Evolutionary conservation across 2,113 vertebrate species (phyloP).

Genomic region (Myanophis thanlyinensis): DNA sequence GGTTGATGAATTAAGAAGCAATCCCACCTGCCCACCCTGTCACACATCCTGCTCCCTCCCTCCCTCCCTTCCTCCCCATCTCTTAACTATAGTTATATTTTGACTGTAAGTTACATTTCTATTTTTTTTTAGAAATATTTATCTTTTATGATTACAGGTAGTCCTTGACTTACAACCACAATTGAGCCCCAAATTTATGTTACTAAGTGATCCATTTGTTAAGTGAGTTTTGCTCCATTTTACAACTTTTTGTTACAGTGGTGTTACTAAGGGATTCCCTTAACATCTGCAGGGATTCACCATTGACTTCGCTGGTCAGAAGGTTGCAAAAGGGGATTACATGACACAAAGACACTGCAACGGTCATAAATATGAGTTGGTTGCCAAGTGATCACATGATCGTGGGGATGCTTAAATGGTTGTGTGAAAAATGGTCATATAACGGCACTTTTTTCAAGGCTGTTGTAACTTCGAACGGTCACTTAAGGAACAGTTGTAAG

Average conservation of each 20-base stretch:
- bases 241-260: neutral
- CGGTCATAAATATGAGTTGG: neutral
- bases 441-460: neutral
- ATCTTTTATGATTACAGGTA: neutral
- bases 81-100: neutral
- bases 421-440: neutral
- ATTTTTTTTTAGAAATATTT: neutral
- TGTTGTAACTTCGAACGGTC: neutral
- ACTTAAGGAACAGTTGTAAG: neutral
- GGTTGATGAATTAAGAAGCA: neutral
- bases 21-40: neutral
- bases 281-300: too few relatives aligned
- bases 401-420: neutral
- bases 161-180: neutral
- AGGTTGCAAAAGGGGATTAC: neutral
- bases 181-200: neutral
- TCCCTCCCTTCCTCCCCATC: neutral
- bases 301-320: neutral
- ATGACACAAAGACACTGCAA: neutral
- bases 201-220: neutral
- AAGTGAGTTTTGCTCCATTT: neutral
- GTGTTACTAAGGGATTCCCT: too few relatives aligned
- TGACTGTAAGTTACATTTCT: neutral
- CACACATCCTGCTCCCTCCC: neutral
- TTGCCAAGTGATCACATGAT: neutral